Base-by-base conservation (phyloP, 2,113 vertebrate genomes). In the Terrapene triunguis region DNA sequence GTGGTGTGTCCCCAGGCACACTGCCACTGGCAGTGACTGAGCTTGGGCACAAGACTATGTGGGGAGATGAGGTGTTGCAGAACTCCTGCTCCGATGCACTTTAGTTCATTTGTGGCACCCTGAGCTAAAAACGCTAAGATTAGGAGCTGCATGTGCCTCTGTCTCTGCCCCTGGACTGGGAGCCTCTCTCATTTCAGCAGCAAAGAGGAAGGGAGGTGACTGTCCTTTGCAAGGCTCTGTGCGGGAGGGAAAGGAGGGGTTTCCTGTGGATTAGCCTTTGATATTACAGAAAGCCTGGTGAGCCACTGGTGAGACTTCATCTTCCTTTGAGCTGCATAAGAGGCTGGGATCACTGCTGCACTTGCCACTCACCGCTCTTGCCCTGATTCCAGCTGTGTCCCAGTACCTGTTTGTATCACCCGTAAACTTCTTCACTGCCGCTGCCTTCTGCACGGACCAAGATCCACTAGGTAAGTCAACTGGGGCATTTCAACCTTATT, bases 271-370 rank as follows among this genome's bases (percentile, higher is more conserved):
- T 91, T 85, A 65, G 44, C 62, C 29, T 0, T 0, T 50, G 0
- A 22, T 80, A 6, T 1, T 2, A 72, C 74, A 7, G 83, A 74
- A 79, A 74, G n/a, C 0, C 16, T 0, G 50, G 16, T 42, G 69
- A 17, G 80, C 8, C 12, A 24, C 3, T 0, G 1, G 9, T 1
- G 78, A 42, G 65, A 12, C 38, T 13, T 54, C 80, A 17, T 7
- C 17, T 54, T 54, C 7, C 22, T 1, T 32, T 48, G 0, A 21
- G 10, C 87, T 16, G 44, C 83, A 32, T 0, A 0, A 55, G 88
- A 44, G 6, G 0, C 0, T 1, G 1, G 84, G 32, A n/a, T 4
- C 9, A 10, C 35, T 9, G 29, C 80, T 21, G 27, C 0, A 0
- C 44, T 22, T 38, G 10, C 72, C 3, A 1, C 10, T 4, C 44